phyloP scores from a whole-genome alignment of 2,113 vertebrate species.

The Orcinus orca region DNA sequence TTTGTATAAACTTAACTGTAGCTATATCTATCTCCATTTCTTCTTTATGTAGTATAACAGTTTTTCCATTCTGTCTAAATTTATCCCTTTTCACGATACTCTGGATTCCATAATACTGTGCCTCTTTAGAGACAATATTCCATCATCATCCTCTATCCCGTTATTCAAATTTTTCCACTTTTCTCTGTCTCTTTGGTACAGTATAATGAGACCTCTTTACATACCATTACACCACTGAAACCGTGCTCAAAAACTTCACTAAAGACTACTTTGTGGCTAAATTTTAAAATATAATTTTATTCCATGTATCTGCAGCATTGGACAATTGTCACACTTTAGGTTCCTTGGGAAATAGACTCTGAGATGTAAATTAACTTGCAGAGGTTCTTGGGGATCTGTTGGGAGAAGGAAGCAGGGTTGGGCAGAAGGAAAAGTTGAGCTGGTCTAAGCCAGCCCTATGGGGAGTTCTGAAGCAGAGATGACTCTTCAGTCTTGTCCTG shows the following conservation, averaged over 20 bases:
- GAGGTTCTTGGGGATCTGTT: neutral
- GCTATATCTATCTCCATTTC: neutral
- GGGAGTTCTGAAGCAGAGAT: neutral
- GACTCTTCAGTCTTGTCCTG: neutral
- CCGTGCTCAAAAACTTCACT: neutral
- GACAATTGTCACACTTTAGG: neutral
- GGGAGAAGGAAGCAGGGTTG: neutral
- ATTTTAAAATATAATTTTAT: neutral
- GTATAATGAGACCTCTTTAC: neutral
- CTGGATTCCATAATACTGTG: neutral
- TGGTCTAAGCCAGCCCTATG: neutral
- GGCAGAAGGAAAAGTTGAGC: neutral
- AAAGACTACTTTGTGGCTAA: neutral
- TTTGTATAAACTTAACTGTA: neutral
- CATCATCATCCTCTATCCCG: neutral
- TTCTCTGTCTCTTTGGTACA: neutral
- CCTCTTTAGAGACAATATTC: neutral
- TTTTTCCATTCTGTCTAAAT: neutral
- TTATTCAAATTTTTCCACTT: neutral
- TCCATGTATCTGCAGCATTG: neutral
- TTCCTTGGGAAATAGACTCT: neutral
- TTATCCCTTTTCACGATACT: neutral
- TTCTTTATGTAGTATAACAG: neutral
- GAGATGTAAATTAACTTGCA: neutral
- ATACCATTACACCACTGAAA: neutral